These are phyloP conservation scores for Pogonus chalceus DNA, from an alignment of 1,140 invertebrate species.

Conservation along the genomic window DNA sequence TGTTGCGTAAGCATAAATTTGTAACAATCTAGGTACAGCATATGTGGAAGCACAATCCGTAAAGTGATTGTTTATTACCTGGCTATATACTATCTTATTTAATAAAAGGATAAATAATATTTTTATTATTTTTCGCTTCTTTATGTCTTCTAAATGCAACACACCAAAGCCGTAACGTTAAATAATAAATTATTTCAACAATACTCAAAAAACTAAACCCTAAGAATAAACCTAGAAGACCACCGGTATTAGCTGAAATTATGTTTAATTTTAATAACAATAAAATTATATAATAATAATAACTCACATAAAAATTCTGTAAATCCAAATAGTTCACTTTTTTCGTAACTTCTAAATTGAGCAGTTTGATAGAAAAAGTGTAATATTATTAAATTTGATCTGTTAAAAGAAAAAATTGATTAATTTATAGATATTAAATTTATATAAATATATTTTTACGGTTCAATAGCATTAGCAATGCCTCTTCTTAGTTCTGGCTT, in stretches of 20 bases:
- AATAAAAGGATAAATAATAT: neutral
- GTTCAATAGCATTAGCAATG: neutral
- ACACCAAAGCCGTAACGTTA: constrained; percentile 38
- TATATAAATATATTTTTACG: neutral
- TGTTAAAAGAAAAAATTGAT: constrained; percentile 33
- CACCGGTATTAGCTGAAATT: constrained; percentile 62
- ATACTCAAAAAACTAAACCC: constrained; percentile 70
- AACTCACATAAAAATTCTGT: constrained; percentile 66
- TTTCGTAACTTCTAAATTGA: constrained; percentile 54
- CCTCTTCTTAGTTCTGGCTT: neutral
- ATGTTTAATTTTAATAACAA: constrained; percentile 16
- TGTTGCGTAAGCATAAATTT: no score
- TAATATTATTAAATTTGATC: constrained; percentile 57
- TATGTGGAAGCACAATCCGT: no score
- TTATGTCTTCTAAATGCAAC: constrained; percentile 12
- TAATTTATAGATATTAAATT: neutral
- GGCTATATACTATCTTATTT: neutral
- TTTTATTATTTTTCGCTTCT: no score
- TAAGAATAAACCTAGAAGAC: constrained; percentile 65
- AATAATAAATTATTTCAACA: constrained; percentile 62
- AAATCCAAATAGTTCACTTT: constrained; percentile 61
- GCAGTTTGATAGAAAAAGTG: constrained; percentile 60
- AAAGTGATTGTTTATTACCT: no score
- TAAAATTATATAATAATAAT: neutral
- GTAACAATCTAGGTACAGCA: no score